Evolutionary conservation across 2,113 vertebrate species (phyloP).

Genomic region (Eolophus roseicapilla): DNA sequence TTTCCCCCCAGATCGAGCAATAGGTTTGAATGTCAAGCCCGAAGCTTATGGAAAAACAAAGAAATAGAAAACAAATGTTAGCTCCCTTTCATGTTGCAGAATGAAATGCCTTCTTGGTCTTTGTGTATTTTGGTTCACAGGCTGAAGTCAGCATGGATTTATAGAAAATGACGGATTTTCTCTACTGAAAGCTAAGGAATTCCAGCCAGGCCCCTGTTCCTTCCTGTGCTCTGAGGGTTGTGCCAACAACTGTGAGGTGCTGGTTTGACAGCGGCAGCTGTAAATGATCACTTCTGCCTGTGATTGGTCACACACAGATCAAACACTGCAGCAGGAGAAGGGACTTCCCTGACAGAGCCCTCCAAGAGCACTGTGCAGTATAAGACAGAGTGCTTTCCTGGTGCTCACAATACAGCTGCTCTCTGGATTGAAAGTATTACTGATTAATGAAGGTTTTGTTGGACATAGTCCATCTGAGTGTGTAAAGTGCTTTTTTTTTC

Average conservation of each 20-base stretch:
- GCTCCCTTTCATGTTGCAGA: background rate
- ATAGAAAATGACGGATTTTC: background rate
- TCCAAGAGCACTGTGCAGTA: background rate
- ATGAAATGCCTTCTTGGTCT: background rate
- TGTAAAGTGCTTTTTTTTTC: background rate
- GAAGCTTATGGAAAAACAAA: slow-evolving; percentile 16
- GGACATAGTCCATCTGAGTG: background rate
- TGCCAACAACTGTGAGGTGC: background rate
- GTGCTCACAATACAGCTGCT: background rate
- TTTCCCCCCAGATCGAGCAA: background rate
- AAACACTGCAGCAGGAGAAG: background rate
- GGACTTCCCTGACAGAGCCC: background rate
- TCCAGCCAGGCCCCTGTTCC: background rate
- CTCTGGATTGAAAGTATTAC: background rate
- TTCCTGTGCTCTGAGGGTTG: background rate
- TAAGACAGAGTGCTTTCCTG: background rate
- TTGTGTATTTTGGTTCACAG: background rate
- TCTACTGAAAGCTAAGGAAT: background rate
- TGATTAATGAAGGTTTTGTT: background rate
- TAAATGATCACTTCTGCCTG: background rate
- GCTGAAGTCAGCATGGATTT: background rate
- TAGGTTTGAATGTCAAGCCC: background rate
- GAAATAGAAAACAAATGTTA: background rate
- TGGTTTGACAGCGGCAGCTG: background rate
- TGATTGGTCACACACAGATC: fast-evolving